Conservation (phyloP, 2,113 vertebrate genomes). For the Pantherophis guttatus region DNA sequence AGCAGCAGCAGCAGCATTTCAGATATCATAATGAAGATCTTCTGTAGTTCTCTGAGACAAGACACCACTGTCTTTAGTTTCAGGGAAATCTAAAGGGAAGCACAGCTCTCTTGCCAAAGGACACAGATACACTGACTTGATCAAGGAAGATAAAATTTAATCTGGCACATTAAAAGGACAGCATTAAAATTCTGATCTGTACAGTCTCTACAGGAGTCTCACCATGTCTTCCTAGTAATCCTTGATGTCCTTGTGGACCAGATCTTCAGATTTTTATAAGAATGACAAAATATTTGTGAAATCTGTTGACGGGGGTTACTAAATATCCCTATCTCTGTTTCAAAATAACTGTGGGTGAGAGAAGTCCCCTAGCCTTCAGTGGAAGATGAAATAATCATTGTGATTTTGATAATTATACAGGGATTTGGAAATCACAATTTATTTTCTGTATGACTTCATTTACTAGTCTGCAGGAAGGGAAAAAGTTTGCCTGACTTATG, state of each 20-base stretch:
- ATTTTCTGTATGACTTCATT: not conserved
- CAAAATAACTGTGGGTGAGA: not conserved
- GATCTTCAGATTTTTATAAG: not conserved
- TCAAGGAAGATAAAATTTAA: not conserved
- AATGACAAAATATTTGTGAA: not conserved
- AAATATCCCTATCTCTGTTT: not conserved
- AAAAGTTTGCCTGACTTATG: not conserved
- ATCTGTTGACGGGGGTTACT: not conserved
- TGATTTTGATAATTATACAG: not conserved
- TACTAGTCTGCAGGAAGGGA: rapidly evolving
- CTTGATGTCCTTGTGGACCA: not conserved
- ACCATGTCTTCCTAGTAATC: not conserved
- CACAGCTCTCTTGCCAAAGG: not conserved
- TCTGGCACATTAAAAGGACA: not conserved
- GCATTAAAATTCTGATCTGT: not conserved
- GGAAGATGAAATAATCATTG: not conserved
- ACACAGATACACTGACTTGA: not conserved
- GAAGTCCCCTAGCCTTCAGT: not conserved
- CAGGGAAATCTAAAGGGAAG: not conserved
- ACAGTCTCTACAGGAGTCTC: not conserved
- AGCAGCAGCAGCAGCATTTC: not conserved
- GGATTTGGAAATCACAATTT: not conserved
- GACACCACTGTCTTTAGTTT: not conserved
- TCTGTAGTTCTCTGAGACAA: not conserved
- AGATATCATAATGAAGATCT: not conserved